Percentiles rank a stretch among this genome's conserved stretches.
Conservation (phyloP, 2,888 invertebrate species). For the Augochlorella aurata region DNA sequence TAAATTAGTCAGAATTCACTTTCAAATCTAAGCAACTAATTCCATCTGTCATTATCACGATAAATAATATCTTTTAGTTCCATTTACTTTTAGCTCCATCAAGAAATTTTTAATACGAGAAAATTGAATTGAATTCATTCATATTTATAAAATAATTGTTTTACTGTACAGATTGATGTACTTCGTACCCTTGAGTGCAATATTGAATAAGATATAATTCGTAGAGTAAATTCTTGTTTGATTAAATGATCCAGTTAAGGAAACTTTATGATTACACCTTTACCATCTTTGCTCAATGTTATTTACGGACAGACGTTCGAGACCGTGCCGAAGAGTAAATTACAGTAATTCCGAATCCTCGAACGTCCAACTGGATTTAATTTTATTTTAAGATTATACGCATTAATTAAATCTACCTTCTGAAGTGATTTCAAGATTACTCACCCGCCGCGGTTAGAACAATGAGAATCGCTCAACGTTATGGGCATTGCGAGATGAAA, state of each 20-base stretch:
- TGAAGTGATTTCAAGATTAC: neutral
- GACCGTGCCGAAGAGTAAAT: neutral
- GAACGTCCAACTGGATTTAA: neutral
- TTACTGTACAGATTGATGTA: too few species aligned
- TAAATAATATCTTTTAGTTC: too few species aligned
- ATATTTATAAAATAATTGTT: too few species aligned
- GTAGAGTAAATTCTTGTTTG: neutral
- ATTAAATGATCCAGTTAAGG: conserved; percentile 1
- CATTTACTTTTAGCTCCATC: too few species aligned
- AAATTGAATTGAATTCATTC: too few species aligned
- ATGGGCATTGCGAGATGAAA: neutral
- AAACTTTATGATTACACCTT: neutral
- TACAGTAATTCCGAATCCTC: neutral
- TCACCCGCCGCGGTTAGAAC: neutral
- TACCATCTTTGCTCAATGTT: neutral
- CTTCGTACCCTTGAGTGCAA: neutral
- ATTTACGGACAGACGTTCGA: neutral
- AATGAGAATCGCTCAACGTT: neutral
- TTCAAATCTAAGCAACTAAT: too few species aligned
- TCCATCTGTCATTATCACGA: too few species aligned
- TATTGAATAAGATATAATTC: neutral
- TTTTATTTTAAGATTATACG: neutral
- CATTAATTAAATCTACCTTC: neutral
- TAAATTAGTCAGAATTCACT: too few species aligned
- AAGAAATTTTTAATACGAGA: too few species aligned